Evolutionary conservation across 2,113 vertebrate genomes (phyloP), one percentile per base, ranked within the genome.

Genomic region (Aldabrachelys gigantea): DNA sequence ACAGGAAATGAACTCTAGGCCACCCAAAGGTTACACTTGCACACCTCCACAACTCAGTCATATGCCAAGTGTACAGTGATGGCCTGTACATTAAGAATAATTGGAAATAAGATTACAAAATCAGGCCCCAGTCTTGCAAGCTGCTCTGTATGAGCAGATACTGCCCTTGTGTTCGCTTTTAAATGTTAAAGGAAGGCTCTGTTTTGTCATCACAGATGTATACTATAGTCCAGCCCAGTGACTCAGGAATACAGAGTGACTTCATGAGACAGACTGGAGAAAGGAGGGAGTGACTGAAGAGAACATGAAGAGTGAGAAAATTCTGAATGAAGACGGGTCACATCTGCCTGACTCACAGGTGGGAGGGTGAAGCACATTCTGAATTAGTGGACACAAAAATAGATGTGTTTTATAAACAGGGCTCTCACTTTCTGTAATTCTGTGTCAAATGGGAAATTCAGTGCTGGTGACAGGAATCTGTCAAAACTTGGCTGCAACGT

Each of bases 31-130:
- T 54, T 54, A 54, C 53, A 54, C 10, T 57, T 57, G 38, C 1
- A 35, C 22, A 86, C 5, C 65, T 81, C 80, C 38, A 82, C 10
- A 78, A 83, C 22, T 27, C 85, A 81, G 35, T 5, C 35, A 11
- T 57, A 27, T 27, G 25, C 25, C 56, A 25, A 57, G 25, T 27
- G 25, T 57, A 57, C 24, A 57, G 31, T n/a, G n/a, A 38, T 79
- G 53, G 44, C 87, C 38, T 29, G 22, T 27, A 92, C 90, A 83
- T 91, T 1, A 27, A 47, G 41, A 94, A 95, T 27, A 0, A 2
- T 91, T 53, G 80, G 80, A 41, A 90, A 90, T 10, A 25, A 72
- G 50, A 93, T 82, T 85, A 91, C 49, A 85, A 87, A 87, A 92
- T 8, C 44, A 9, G 78, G 14, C 27, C 47, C 82, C 5, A 31